These are phyloP conservation scores for Drosophila nr. medialis DNA, from an alignment of 2,888 invertebrate species.

Conservation along the genomic window DNA sequence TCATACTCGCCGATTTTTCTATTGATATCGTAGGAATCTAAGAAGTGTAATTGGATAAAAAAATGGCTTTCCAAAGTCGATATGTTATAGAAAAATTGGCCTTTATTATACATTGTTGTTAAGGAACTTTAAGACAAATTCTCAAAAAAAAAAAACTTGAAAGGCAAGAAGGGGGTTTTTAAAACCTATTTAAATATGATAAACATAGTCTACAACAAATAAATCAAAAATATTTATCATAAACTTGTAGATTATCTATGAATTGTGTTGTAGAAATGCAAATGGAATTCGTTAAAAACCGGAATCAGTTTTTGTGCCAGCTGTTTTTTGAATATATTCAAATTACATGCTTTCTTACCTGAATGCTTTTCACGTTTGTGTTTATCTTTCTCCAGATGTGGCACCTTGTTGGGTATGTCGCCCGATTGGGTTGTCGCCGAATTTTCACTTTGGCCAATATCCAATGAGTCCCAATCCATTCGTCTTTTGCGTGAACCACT, in stretches of 20 bases:
- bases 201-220: too few relatives aligned
- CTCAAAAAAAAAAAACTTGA: too few relatives aligned
- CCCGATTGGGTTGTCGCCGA: slow-evolving; percentile 74
- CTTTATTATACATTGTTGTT: too few relatives aligned
- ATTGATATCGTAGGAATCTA: too few relatives aligned
- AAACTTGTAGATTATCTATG: background rate
- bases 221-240: background rate
- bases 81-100: too few relatives aligned
- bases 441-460: slow-evolving; percentile 83
- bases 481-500: slow-evolving; percentile 84
- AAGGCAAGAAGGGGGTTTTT: too few relatives aligned
- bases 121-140: background rate
- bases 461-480: slow-evolving; percentile 85
- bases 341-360: slow-evolving; percentile 64
- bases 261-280: background rate
- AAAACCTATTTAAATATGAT: too few relatives aligned
- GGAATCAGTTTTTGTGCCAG: too few relatives aligned
- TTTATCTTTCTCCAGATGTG: slow-evolving; percentile 81
- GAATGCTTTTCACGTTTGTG: slow-evolving; percentile 82
- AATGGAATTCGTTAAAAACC: background rate
- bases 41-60: background rate
- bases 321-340: too few relatives aligned
- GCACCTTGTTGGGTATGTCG: slow-evolving; percentile 71
- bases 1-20: background rate
- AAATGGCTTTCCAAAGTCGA: too few relatives aligned